Evolutionary conservation across 2,888 invertebrate genomes (phyloP), one percentile per base, ranked within the genome.

Genomic region (Alloplasta piceator): DNA sequence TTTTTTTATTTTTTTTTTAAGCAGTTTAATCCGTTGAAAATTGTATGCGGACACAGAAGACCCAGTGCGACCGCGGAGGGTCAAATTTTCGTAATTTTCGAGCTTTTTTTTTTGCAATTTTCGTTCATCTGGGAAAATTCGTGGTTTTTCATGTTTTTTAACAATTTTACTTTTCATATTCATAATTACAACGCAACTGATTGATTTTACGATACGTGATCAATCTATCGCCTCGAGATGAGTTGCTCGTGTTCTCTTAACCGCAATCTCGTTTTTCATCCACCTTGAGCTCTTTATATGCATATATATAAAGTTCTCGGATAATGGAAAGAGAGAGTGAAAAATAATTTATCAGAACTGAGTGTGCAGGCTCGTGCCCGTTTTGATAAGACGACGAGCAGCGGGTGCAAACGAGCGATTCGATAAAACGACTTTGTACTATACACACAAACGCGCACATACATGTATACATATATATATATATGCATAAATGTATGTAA

Each of bases 281-380:
- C 75, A 86, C 87, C 85, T 86, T 86, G 84, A 84, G 84, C 86
- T 82, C 79, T 85, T 84, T 86, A 66, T 38, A 16, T 66, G 43
- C 26, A 60, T 39, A 26, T 26, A 26, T 26, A 26, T 26, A 3
- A 26, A 26, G 26, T 26, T 26, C 26, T 26, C 26, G 10, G 10
- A 12, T 2, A 38, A 0, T 9, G 56, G 1, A 6, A 38, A 16
- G 41, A 66, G 60, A 52, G 36, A 67, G 43, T 48, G 46, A 10
- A 52, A 63, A n/a, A 72, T 61, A 73, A 68, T 55, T 73, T 78
- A 74, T 82, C 80, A 74, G 50, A 67, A 60, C 67, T 36, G 41
- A 26, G 26, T 26, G 48, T 70, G 67, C 64, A 71, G 82, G 71
- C 66, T 80, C 80, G 73, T 73, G 78, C 68, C 56, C 52, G 68